Conservation (phyloP, 1,140 invertebrate species). For the Globodera ellingtonae region DNA sequence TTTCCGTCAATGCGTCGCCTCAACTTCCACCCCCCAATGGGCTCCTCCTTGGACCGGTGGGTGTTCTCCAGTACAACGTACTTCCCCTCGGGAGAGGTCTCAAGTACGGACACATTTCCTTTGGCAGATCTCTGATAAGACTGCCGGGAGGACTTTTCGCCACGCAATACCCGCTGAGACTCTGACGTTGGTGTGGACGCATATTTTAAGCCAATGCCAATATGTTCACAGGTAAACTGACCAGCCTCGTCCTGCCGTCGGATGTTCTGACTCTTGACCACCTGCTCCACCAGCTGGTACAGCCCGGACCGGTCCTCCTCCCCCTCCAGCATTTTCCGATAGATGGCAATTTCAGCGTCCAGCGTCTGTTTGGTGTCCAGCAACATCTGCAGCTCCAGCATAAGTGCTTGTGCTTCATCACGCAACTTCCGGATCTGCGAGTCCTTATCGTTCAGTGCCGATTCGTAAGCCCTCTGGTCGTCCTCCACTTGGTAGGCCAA, state of each 20-base stretch:
- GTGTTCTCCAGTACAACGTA: slow-evolving; percentile 62
- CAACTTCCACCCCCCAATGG: slow-evolving; percentile 64
- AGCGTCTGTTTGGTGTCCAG: slow-evolving; percentile 67
- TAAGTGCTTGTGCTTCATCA: slow-evolving; percentile 66
- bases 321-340: slow-evolving; percentile 65
- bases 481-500: slow-evolving; percentile 67
- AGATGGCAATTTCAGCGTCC: slow-evolving; percentile 65
- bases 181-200: slow-evolving; percentile 38
- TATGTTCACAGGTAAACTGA: slow-evolving; percentile 20
- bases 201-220: slow-evolving; percentile 14
- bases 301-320: slow-evolving; percentile 64
- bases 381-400: slow-evolving; percentile 67
- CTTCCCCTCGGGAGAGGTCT: slow-evolving; percentile 38
- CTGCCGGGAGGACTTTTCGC: slow-evolving; percentile 69
- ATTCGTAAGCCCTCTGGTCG: slow-evolving; percentile 65
- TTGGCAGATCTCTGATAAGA: slow-evolving; percentile 70
- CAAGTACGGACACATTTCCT: slow-evolving; percentile 63
- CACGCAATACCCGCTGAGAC: slow-evolving; percentile 66
- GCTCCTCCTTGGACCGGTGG: slow-evolving; percentile 60
- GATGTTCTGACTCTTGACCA: slow-evolving; percentile 61
- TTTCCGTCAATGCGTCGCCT: slow-evolving; percentile 62
- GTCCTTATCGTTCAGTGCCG: slow-evolving; percentile 62
- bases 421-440: slow-evolving; percentile 65
- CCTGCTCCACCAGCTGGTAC: slow-evolving; percentile 63
- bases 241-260: slow-evolving; percentile 56